Conservation (phyloP, 2,888 invertebrate genomes). For the Galerucella pusilla region DNA sequence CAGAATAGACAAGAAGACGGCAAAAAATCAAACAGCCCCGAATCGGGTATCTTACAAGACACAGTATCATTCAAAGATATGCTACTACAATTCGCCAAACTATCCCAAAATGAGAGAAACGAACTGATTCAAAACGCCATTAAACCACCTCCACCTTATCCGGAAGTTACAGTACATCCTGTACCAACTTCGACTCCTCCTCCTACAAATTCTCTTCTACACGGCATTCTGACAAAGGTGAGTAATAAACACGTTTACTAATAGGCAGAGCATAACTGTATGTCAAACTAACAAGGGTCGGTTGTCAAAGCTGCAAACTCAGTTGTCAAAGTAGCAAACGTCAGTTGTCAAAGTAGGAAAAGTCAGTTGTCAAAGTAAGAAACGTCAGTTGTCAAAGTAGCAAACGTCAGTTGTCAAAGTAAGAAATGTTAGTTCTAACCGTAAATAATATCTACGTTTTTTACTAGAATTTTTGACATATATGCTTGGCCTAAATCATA, state of each 20-base stretch:
- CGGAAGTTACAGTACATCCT: constrained; percentile 83
- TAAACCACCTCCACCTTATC: constrained; percentile 76
- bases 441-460: no score
- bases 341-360: no score
- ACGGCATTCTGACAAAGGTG: constrained; percentile 82
- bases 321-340: no score
- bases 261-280: no score
- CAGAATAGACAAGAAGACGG: constrained; percentile 60
- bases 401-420: no score
- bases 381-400: no score
- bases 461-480: no score
- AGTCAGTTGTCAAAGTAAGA: no score
- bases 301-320: no score
- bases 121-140: constrained; percentile 60
- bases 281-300: no score
- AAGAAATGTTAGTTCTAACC: no score
- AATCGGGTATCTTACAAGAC: constrained; percentile 43
- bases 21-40: neutral
- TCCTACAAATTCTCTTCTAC: constrained; percentile 74
- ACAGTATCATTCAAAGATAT: constrained; percentile 76
- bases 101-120: constrained; percentile 68
- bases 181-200: constrained; percentile 66
- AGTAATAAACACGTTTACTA: neutral
- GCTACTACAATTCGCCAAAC: constrained; percentile 77
- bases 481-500: no score